Percentiles rank a stretch among this genome's conserved stretches.
These are phyloP conservation scores for Sebastes nivosus DNA, from an alignment of 2,797 vertebrate species.

Conservation along the genomic window DNA sequence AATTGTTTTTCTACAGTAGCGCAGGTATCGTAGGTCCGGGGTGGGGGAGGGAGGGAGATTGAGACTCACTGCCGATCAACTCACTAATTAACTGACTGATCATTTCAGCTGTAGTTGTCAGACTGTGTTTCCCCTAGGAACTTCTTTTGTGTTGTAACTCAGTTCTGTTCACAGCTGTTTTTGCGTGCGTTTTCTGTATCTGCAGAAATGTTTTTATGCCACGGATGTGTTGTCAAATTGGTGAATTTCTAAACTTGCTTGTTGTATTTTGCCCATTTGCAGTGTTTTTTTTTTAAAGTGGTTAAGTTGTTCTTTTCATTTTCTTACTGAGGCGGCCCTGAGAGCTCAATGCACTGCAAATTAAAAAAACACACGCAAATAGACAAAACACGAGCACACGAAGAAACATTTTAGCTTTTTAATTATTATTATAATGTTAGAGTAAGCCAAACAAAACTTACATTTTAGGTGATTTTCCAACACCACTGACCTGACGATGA, in stretches of 20 bases:
- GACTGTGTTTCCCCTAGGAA: too few relatives aligned
- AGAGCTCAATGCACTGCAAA: background rate
- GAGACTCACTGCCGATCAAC: too few relatives aligned
- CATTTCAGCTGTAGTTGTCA: background rate
- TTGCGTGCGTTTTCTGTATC: background rate
- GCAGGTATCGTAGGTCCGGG: too few relatives aligned
- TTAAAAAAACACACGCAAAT: too few relatives aligned
- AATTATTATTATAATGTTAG: too few relatives aligned
- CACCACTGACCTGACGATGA: too few relatives aligned
- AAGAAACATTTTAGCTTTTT: too few relatives aligned
- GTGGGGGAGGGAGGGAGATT: rapidly evolving
- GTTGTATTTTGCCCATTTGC: background rate
- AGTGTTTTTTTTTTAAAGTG: background rate
- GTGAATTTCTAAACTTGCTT: background rate
- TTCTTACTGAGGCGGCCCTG: background rate
- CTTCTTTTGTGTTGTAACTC: background rate
- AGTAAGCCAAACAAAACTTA: too few relatives aligned
- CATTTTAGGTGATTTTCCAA: too few relatives aligned
- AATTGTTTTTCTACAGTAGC: too few relatives aligned
- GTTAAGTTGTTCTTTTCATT: background rate
- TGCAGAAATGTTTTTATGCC: background rate
- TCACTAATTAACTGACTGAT: background rate
- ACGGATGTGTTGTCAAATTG: background rate
- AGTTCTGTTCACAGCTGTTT: background rate
- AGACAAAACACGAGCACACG: too few relatives aligned